Evolutionary conservation across 2,888 invertebrate species (phyloP).

Genomic region (Protonemura montana): DNA sequence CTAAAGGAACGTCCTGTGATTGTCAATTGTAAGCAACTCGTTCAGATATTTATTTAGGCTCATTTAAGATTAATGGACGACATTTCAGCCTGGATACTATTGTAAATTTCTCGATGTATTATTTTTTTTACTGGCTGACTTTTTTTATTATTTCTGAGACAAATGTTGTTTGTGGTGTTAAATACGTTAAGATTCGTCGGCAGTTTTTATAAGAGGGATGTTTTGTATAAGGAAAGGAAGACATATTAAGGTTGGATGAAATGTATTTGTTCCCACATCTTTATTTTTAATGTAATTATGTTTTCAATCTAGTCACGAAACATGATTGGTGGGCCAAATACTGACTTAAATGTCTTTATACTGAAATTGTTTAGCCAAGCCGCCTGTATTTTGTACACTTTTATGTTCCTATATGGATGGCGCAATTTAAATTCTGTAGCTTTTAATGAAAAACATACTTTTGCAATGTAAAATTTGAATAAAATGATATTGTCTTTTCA

Average conservation of each 20-base stretch:
- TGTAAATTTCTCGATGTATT: not conserved
- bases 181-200: not conserved
- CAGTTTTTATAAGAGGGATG: not conserved
- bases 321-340: constrained; percentile 29
- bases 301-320: constrained; percentile 33
- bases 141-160: not conserved
- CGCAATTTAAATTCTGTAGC: not conserved
- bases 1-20: not conserved
- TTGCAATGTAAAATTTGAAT: not conserved
- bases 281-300: constrained; percentile 8
- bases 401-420: not conserved
- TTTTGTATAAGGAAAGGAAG: not conserved
- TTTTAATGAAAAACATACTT: not conserved
- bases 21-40: not conserved
- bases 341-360: not conserved
- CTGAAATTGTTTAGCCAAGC: not conserved
- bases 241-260: not conserved
- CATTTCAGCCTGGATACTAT: not conserved
- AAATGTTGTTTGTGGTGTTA: not conserved
- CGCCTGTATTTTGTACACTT: not conserved
- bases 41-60: not conserved
- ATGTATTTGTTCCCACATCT: not conserved
- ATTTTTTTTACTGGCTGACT: not conserved
- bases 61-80: no score
- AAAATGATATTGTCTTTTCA: not conserved